These are phyloP conservation scores for Ptychodera flava DNA, from an alignment of 35 echinoderm and acorn worm species.

Conservation along the genomic window DNA sequence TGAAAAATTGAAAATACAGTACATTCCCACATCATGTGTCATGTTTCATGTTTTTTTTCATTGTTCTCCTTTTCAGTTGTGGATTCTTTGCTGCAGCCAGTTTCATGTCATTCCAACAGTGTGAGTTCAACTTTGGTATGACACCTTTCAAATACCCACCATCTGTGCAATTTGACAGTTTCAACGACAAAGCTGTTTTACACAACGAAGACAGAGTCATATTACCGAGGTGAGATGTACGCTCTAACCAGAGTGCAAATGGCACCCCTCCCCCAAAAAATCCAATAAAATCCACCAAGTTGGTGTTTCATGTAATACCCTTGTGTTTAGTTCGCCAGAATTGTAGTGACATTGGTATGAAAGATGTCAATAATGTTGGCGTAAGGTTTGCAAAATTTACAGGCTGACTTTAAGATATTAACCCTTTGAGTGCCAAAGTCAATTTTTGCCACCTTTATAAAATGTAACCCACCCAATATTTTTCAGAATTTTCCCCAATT, in stretches of 20 bases:
- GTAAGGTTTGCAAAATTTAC: background rate
- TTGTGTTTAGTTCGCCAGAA: background rate
- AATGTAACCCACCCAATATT: background rate
- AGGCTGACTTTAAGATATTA: background rate
- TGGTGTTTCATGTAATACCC: background rate
- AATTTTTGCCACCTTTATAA: too few relatives aligned
- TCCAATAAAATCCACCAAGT: background rate
- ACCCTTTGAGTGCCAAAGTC: too few relatives aligned
- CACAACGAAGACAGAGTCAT: conserved; percentile 75
- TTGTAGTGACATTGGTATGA: background rate
- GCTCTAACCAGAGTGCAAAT: background rate
- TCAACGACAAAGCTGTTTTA: conserved; percentile 79
- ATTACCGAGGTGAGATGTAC: conserved; percentile 60
- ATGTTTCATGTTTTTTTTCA: too few relatives aligned
- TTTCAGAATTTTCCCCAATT: too few relatives aligned
- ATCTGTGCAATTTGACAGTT: conserved; percentile 63
- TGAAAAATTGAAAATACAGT: too few relatives aligned
- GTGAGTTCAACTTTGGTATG: conserved; percentile 97
- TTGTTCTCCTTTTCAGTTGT: conserved; percentile 30
- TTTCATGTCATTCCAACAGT: conserved; percentile 92
- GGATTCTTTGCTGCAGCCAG: conserved; percentile 96
- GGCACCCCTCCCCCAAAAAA: background rate
- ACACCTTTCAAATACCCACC: conserved; percentile 74
- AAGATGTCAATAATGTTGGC: background rate
- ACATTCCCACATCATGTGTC: too few relatives aligned